Conservation (phyloP, 2,888 invertebrate species). For the Trachelus iudaicus region DNA sequence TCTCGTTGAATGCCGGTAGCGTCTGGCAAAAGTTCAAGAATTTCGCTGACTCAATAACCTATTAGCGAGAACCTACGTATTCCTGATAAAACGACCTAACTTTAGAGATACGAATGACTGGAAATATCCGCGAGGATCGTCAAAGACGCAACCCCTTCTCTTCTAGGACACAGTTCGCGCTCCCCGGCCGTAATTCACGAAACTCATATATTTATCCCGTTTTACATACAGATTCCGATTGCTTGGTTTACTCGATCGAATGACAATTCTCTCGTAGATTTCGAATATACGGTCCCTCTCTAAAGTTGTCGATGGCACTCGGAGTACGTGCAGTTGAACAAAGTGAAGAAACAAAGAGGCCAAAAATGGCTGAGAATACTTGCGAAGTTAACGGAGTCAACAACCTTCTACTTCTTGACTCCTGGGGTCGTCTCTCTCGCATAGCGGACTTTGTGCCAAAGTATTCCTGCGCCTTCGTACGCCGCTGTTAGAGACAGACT, state of each 20-base stretch:
- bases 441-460: conserved; percentile 35
- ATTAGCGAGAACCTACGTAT: not conserved
- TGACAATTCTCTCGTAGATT: not conserved
- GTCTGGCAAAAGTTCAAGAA: not conserved
- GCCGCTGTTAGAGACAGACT: not conserved
- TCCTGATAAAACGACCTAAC: not conserved
- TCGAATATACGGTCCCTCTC: not conserved
- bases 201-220: not conserved
- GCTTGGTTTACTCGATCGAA: not conserved
- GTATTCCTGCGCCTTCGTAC: conserved; percentile 30
- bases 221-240: not conserved
- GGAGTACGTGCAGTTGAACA: not conserved
- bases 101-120: not conserved
- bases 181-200: not conserved
- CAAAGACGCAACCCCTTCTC: not conserved
- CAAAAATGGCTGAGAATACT: not conserved
- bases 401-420: conserved; percentile 27
- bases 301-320: not conserved
- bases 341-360: not conserved
- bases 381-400: conserved; percentile 29
- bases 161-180: not conserved
- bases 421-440: conserved; percentile 13
- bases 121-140: not conserved
- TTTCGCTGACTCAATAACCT: conserved; percentile 1
- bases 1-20: not conserved